Conservation (phyloP, 2,113 vertebrate species). For the Passerina amoena region DNA sequence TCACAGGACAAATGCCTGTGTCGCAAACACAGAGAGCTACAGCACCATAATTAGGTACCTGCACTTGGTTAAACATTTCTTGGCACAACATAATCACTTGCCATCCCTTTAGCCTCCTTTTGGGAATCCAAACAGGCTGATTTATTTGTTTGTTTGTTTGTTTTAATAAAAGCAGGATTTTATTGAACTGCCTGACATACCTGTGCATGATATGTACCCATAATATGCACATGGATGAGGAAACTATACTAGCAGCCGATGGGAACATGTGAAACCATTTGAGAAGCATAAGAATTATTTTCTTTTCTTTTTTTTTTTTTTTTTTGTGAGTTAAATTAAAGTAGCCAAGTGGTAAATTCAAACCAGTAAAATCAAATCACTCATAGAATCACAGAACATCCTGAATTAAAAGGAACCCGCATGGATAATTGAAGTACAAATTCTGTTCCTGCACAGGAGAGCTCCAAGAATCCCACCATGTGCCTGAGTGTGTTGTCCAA, state of each 20-base stretch:
- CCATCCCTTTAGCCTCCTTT: neutral
- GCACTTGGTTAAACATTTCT: neutral
- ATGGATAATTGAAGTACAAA: neutral
- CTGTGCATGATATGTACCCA: neutral
- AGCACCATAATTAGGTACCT: neutral
- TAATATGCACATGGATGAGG: neutral
- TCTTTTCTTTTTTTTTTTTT: neutral
- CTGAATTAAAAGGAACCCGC: neutral
- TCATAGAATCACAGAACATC: neutral
- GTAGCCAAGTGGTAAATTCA: neutral
- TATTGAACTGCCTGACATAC: neutral
- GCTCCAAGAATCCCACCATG: neutral
- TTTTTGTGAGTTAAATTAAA: neutral
- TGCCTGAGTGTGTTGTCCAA: neutral
- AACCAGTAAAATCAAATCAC: neutral
- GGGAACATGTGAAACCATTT: neutral
- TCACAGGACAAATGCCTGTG: neutral
- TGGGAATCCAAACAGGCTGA: neutral
- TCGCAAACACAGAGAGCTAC: constrained; percentile 17
- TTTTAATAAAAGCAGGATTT: neutral
- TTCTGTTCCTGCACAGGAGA: neutral
- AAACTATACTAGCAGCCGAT: neutral
- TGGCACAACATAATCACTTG: neutral
- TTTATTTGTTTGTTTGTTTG: too few species aligned
- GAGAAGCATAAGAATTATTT: neutral